A percentile compares a stretch with the other conserved stretches of the same genome.
Evolutionary conservation across 1,140 invertebrate species (phyloP).

Genomic region (Drosophila chauvacae): DNA sequence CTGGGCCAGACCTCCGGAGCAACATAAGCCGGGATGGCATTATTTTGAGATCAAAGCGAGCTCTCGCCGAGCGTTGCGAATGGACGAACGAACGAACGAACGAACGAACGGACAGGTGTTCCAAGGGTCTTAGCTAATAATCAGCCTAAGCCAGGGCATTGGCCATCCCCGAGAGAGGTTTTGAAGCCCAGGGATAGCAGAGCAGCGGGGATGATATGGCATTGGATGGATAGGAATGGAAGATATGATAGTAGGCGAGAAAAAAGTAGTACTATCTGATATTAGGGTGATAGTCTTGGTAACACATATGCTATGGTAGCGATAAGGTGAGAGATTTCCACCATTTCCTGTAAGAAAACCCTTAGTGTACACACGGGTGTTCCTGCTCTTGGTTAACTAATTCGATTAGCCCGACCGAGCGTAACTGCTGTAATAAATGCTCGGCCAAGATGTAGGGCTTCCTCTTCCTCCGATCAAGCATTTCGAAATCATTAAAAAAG

Average conservation of each 20-base stretch:
- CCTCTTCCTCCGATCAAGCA: slow-evolving; percentile 6
- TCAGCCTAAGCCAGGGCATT: slow-evolving; percentile 6
- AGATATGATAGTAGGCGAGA: background rate
- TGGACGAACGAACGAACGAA: slow-evolving; percentile 17
- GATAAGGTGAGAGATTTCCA: background rate
- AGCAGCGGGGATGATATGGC: background rate
- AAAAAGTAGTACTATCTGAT: background rate
- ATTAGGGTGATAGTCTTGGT: background rate
- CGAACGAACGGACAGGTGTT: slow-evolving; percentile 23
- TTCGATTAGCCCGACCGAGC: slow-evolving; percentile 5
- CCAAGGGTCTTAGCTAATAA: slow-evolving; percentile 51
- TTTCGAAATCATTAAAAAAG: slow-evolving; percentile 16
- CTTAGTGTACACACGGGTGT: too few relatives aligned
- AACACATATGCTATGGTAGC: background rate
- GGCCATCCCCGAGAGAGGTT: slow-evolving; percentile 13
- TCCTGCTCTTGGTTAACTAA: slow-evolving; percentile 7
- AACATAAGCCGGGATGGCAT: slow-evolving; percentile 45
- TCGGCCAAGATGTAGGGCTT: background rate
- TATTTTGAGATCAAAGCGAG: slow-evolving; percentile 65
- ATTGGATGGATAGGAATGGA: background rate
- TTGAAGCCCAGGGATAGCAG: slow-evolving; percentile 6
- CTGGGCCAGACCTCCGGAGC: slow-evolving; percentile 16
- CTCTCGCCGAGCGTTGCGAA: slow-evolving; percentile 44
- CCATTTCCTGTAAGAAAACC: background rate
- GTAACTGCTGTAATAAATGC: slow-evolving; percentile 10